These are phyloP conservation scores for Eolophus roseicapilla DNA, from an alignment of 2,113 vertebrate genomes.

Conservation along the genomic window DNA sequence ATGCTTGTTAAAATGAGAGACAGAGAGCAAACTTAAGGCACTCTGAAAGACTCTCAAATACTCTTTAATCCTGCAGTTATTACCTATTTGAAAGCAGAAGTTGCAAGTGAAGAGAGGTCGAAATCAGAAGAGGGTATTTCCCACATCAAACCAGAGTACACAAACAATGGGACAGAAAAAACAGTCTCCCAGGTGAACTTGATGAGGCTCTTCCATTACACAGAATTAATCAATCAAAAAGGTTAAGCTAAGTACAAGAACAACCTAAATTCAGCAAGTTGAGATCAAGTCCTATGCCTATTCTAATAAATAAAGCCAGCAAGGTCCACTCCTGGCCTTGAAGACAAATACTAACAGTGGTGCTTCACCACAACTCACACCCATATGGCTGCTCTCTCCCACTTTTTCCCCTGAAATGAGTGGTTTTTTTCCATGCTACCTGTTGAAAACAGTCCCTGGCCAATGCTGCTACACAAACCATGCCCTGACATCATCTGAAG, in stretches of 20 bases:
- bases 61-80: neutral
- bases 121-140: neutral
- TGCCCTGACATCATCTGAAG: neutral
- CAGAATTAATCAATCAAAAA: neutral
- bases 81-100: neutral
- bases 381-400: neutral
- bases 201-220: neutral
- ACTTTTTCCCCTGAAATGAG: neutral
- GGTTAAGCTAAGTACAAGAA: neutral
- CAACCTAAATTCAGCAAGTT: neutral
- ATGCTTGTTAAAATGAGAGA: neutral
- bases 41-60: neutral
- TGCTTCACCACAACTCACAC: neutral
- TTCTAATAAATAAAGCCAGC: neutral
- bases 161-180: neutral
- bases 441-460: neutral
- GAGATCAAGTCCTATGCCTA: neutral
- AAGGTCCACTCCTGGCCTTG: neutral
- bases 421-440: neutral
- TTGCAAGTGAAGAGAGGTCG: neutral
- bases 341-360: neutral
- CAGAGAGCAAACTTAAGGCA: neutral
- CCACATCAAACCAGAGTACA: rapidly evolving
- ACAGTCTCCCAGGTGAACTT: neutral
- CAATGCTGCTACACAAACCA: neutral